These are phyloP conservation scores for Ianthella basta DNA, from an alignment of 37 sponge, comb jelly and placozoan genomes.

Conservation along the genomic window DNA sequence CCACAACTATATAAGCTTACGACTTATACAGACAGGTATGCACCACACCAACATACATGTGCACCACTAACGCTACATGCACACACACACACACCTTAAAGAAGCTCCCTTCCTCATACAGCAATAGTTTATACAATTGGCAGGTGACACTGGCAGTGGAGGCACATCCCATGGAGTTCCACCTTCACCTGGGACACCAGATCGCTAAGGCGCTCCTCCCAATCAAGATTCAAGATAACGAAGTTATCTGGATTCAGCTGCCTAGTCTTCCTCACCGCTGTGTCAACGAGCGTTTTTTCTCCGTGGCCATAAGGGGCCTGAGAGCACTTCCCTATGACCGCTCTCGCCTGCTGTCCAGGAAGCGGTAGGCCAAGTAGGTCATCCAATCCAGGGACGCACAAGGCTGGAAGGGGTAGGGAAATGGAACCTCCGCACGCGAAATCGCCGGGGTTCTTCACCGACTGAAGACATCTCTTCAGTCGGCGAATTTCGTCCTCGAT, in stretches of 20 bases:
- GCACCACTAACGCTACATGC: no score
- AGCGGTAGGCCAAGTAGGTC: constrained; percentile 25
- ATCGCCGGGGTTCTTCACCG: constrained; percentile 24
- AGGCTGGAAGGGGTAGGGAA: background rate
- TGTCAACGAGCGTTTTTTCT: constrained; percentile 25
- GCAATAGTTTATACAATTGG: constrained; percentile 38
- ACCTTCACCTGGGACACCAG: constrained; percentile 7
- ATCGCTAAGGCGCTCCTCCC: background rate
- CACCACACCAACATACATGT: no score
- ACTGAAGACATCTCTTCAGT: background rate
- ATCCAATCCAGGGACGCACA: background rate
- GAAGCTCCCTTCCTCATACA: constrained; percentile 38
- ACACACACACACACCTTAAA: constrained; percentile 4
- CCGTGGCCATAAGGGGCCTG: constrained; percentile 32
- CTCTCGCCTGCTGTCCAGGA: background rate
- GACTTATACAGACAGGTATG: background rate
- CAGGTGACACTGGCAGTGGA: background rate
- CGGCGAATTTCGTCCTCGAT: no score
- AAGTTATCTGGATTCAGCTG: constrained; percentile 34
- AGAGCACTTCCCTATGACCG: background rate
- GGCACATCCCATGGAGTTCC: constrained; percentile 32
- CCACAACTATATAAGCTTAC: no score
- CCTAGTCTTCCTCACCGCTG: constrained; percentile 22
- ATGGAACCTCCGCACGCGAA: constrained; percentile 21
- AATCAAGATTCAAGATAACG: background rate